A percentile compares a stretch with the other conserved stretches of the same genome.
Conservation (phyloP, 2,888 invertebrate genomes). For the Dastarcus helophoroides region DNA sequence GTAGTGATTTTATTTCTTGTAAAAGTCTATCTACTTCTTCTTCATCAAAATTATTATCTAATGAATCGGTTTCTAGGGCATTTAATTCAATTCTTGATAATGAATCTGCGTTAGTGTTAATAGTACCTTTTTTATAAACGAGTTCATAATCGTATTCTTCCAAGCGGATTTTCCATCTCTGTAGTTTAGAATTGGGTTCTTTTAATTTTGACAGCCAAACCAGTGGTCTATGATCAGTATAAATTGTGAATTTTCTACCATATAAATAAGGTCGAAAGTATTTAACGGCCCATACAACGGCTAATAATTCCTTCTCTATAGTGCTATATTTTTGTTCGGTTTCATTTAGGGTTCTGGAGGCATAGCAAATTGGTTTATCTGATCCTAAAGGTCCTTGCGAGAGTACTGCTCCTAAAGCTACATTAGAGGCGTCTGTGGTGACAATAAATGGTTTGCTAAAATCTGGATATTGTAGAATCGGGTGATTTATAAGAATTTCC, state of each 20-base stretch:
- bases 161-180: conserved; percentile 25
- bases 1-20: no score
- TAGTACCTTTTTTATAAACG: conserved; percentile 8
- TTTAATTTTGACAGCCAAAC: conserved; percentile 26
- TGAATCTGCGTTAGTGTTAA: conserved; percentile 6
- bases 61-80: no score
- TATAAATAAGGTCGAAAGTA: conserved; percentile 18
- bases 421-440: conserved; percentile 22
- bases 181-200: conserved; percentile 29
- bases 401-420: conserved; percentile 20
- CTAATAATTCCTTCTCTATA: conserved; percentile 18
- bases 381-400: conserved; percentile 14
- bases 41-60: no score
- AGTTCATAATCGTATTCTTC: conserved; percentile 20
- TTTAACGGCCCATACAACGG: conserved; percentile 16
- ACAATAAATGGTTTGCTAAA: conserved; percentile 21
- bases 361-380: conserved; percentile 6
- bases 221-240: conserved; percentile 30
- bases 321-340: conserved; percentile 14
- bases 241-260: conserved; percentile 24
- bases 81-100: conserved; percentile 5
- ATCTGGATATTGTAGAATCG: conserved; percentile 21
- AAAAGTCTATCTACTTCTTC: no score
- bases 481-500: conserved; percentile 11
- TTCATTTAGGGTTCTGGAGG: conserved; percentile 14